Conservation (phyloP, 2,888 invertebrate genomes). For the Tetropium fuscum region DNA sequence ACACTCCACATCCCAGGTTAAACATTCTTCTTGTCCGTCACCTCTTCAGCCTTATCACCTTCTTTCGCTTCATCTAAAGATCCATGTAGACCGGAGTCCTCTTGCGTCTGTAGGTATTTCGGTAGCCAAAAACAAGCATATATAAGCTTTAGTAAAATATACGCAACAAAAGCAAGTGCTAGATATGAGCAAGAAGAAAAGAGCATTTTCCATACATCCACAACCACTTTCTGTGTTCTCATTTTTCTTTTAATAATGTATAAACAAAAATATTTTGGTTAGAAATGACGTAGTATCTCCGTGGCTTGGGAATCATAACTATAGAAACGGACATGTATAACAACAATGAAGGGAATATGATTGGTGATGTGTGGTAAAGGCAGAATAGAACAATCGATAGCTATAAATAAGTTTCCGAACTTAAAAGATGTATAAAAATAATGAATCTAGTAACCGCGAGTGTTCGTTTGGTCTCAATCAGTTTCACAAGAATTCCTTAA, state of each 20-base stretch:
- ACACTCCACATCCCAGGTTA: background rate
- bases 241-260: conserved; percentile 66
- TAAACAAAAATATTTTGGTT: too few relatives aligned
- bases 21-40: conserved; percentile 45
- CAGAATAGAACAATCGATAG: conserved; percentile 14
- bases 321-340: conserved; percentile 38
- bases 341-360: conserved; percentile 28
- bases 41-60: conserved; percentile 62
- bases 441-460: too few relatives aligned
- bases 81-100: conserved; percentile 62
- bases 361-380: background rate
- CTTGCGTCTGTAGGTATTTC: conserved; percentile 69
- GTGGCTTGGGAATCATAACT: conserved; percentile 32
- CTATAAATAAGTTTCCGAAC: background rate
- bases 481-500: too few relatives aligned
- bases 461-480: too few relatives aligned
- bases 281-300: too few relatives aligned
- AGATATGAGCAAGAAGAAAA: conserved; percentile 74
- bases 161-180: conserved; percentile 72
- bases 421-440: too few relatives aligned
- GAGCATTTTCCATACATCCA: conserved; percentile 77
- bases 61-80: conserved; percentile 56
- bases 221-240: conserved; percentile 76
- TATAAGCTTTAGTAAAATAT: conserved; percentile 75
- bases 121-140: conserved; percentile 77